A percentile compares a stretch with the other conserved stretches of the same genome.
These are phyloP conservation scores for Styela plicata DNA, from an alignment of 23 tunicate genomes.

Conservation along the genomic window DNA sequence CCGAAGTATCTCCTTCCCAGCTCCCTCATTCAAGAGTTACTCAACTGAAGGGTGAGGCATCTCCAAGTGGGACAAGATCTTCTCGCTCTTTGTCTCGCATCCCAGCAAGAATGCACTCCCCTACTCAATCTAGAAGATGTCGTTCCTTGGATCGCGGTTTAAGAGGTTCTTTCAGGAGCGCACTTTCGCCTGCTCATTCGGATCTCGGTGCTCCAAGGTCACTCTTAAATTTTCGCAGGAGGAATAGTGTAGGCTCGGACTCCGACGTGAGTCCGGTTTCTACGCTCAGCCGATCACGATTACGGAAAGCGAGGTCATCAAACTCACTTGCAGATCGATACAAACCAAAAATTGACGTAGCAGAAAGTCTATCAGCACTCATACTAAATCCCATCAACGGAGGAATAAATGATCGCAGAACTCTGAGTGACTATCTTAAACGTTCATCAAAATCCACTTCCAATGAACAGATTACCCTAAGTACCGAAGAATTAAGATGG, in stretches of 20 bases:
- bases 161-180: neutral
- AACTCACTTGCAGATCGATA: neutral
- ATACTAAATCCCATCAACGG: neutral
- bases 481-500: neutral
- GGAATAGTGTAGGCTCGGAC: neutral
- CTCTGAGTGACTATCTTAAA: slow-evolving; percentile 3
- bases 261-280: neutral
- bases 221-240: neutral
- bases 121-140: neutral
- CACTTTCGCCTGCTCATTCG: neutral
- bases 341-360: slow-evolving; percentile 1
- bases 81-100: neutral
- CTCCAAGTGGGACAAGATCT: neutral
- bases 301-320: neutral
- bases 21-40: neutral
- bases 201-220: neutral
- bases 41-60: neutral
- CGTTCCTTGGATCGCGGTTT: slow-evolving; percentile 2
- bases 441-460: neutral
- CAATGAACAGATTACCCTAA: neutral
- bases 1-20: neutral
- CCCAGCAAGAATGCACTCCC: neutral
- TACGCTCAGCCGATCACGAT: neutral
- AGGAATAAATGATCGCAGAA: neutral
- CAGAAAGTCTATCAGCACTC: neutral